Percentiles rank a stretch among this genome's conserved stretches.
phyloP scores from a whole-genome alignment of 2,888 invertebrate species.

The Cloeon dipterum region DNA sequence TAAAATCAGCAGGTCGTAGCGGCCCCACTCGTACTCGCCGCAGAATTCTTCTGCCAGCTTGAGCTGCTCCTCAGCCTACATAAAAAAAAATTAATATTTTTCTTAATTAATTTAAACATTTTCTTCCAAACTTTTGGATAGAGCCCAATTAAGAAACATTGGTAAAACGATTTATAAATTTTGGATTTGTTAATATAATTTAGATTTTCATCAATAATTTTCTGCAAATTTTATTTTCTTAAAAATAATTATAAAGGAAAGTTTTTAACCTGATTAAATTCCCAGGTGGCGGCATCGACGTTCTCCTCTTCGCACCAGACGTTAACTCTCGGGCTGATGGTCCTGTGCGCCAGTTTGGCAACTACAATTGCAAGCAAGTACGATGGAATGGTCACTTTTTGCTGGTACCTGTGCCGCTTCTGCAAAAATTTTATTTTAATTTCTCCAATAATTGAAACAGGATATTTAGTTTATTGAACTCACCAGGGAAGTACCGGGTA shows the following conservation, averaged over 20 bases:
- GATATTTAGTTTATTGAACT: not conserved
- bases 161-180: too few relatives aligned
- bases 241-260: not conserved
- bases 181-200: too few relatives aligned
- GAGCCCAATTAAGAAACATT: too few relatives aligned
- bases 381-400: conserved; percentile 64
- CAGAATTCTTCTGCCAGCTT: conserved; percentile 60
- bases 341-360: conserved; percentile 50
- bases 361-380: conserved; percentile 79
- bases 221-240: not conserved
- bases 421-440: not conserved
- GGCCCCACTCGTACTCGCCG: conserved; percentile 77
- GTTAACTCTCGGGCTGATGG: conserved; percentile 53
- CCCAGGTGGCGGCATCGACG: conserved; percentile 61
- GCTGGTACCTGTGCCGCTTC: conserved; percentile 29
- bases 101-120: too few relatives aligned
- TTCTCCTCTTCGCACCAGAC: conserved; percentile 81
- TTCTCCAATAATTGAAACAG: not conserved
- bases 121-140: too few relatives aligned
- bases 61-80: conserved; percentile 49
- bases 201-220: too few relatives aligned
- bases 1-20: conserved; percentile 71
- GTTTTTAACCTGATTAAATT: conserved; percentile 44
- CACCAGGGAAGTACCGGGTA: conserved; percentile 13
- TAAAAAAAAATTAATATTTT: too few relatives aligned